These are phyloP conservation scores for Eublepharis macularius DNA, from an alignment of 2,113 vertebrate species.

Conservation along the genomic window DNA sequence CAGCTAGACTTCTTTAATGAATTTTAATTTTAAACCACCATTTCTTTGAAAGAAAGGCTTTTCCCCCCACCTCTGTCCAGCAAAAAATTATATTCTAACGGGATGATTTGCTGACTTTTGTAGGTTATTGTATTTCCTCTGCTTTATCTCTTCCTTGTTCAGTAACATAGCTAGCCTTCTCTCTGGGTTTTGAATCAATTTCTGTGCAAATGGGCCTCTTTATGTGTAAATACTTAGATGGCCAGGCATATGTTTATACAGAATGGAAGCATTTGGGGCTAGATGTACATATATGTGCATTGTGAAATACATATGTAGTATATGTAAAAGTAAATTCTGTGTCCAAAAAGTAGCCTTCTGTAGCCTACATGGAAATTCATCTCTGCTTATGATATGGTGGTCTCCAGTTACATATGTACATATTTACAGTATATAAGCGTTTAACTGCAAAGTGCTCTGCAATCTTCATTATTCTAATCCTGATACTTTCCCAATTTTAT, in stretches of 20 bases:
- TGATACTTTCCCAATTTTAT: background rate
- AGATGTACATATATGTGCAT: fast-evolving
- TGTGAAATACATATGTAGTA: background rate
- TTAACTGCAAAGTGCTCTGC: background rate
- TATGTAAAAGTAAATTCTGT: background rate
- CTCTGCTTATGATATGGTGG: background rate
- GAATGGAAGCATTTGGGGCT: background rate
- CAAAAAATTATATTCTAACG: conserved; percentile 51
- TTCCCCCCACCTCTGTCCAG: conserved; percentile 38
- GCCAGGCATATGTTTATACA: background rate
- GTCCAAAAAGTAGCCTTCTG: background rate
- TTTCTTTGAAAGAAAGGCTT: conserved; percentile 66
- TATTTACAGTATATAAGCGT: background rate
- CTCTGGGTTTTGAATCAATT: conserved; percentile 11
- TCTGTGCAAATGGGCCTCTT: background rate
- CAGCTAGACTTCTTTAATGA: conserved; percentile 73
- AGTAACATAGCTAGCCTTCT: conserved; percentile 9
- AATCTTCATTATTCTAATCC: background rate
- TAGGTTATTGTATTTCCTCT: conserved; percentile 36
- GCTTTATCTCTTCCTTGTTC: conserved; percentile 50
- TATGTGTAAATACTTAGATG: background rate
- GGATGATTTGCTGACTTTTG: conserved; percentile 55
- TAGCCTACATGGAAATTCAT: background rate
- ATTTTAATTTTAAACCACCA: conserved; percentile 74
- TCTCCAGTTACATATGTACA: no score